Evolutionary conservation across 2,113 vertebrate genomes (phyloP), one percentile per base, ranked within the genome.

Genomic region (Ancistrus triradiatus): DNA sequence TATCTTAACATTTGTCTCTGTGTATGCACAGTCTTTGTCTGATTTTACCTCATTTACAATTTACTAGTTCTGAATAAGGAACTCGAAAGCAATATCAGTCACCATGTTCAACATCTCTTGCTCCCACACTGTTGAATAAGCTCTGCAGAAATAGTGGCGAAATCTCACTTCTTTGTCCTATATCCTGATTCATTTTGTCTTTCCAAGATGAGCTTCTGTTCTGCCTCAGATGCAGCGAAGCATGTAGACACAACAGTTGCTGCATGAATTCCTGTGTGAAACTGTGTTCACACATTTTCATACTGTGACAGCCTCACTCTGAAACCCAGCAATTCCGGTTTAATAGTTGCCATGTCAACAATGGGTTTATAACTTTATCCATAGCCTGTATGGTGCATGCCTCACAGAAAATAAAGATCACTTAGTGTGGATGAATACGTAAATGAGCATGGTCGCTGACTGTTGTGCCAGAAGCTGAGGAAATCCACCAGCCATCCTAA

Each of bases 331-430:
- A 81, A 78, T 74, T 73, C 76, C 80, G 38, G 55, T 75, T 77
- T 77, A 81, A 78, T 81, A 72, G 78, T 75, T 78, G 56, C 63
- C 80, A 86, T 86, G 82, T 84, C 74, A 85, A 80, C 80, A 75
- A 65, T 83, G 65, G 69, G 83, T 85, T 81, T 78, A 82, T 78
- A 68, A 63, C 71, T 64, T 76, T 65, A 61, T 70, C 55, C 31
- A 18, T 51, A 43, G 65, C 73, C 66, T 60, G 48, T 68, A 35
- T 68, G 68, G 70, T 65, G 57, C 46, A 28, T 63, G 52, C 67
- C 63, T 75, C 65, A 77, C 67, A 74, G 51, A 63, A 73, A 73
- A 77, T 68, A 68, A 71, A 75, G 57, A 78, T 74, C 33, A 71
- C 66, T 78, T 69, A 68, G 62, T 75, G 70, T 46, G 56, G 66